These are phyloP conservation scores for Sclerurus mexicanus DNA, from an alignment of 2,113 vertebrate genomes.

Conservation along the genomic window DNA sequence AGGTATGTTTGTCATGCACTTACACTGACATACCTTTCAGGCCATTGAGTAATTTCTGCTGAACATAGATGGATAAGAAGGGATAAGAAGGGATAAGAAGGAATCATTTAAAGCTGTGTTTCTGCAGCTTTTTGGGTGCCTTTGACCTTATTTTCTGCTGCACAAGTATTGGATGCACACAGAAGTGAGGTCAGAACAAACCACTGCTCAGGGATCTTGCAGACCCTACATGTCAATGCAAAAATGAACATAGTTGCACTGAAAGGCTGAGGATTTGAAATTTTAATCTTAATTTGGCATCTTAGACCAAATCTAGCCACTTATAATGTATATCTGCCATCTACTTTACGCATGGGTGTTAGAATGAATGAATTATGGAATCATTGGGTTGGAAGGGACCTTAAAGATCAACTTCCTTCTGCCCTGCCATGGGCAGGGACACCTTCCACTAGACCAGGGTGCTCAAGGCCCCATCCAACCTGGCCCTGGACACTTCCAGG, in stretches of 20 bases:
- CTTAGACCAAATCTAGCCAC: background rate
- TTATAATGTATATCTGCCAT: background rate
- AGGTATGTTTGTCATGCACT: conserved; percentile 23
- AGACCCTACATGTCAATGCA: background rate
- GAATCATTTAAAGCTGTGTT: background rate
- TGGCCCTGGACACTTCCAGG: background rate
- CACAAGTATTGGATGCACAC: accelerated
- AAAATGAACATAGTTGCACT: background rate
- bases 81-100: background rate
- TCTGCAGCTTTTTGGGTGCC: background rate
- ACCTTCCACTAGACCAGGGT: background rate
- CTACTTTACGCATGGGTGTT: background rate
- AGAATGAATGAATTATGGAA: background rate
- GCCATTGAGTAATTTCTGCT: background rate
- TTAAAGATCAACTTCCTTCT: background rate
- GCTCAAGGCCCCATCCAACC: background rate
- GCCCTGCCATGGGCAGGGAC: background rate
- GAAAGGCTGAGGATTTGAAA: background rate
- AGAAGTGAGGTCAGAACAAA: background rate
- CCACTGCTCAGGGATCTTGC: background rate
- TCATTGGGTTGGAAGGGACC: background rate
- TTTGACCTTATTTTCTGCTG: background rate
- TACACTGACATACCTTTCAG: background rate
- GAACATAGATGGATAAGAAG: background rate
- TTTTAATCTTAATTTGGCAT: background rate